Conservation (phyloP, 2,888 invertebrate genomes). For the Ectemnius continuus region DNA sequence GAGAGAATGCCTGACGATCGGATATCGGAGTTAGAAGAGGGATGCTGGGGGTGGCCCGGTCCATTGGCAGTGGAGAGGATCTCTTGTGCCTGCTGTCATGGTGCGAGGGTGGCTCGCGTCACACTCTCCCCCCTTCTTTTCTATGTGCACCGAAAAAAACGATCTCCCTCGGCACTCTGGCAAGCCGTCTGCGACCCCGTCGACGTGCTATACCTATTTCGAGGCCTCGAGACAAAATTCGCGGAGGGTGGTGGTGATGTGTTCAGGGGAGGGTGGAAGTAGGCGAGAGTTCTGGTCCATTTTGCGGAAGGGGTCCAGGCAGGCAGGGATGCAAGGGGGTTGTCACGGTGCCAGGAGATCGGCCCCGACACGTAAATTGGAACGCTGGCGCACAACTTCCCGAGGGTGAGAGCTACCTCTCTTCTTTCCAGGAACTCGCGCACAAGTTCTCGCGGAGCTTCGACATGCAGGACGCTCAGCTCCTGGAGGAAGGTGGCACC, state of each 20-base stretch:
- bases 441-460: conserved; percentile 92
- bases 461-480: conserved; percentile 87
- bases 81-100: conserved; percentile 55
- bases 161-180: too few relatives aligned
- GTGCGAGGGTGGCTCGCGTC: conserved; percentile 32
- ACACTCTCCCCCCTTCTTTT: neutral
- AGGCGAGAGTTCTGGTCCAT: too few relatives aligned
- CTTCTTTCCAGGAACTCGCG: conserved; percentile 86
- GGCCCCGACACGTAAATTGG: neutral
- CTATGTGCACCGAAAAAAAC: neutral
- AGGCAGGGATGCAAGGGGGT: conserved; percentile 11
- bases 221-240: too few relatives aligned
- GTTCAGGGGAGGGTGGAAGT: too few relatives aligned
- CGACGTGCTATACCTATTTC: too few relatives aligned
- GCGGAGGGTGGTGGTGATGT: too few relatives aligned
- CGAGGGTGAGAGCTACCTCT: conserved; percentile 3
- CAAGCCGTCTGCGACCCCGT: too few relatives aligned
- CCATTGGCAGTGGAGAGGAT: conserved; percentile 49
- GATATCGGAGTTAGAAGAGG: too few relatives aligned
- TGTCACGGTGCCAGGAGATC: conserved; percentile 36
- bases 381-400: conserved; percentile 9
- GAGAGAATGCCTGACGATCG: too few relatives aligned
- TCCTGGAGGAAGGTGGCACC: conserved; percentile 73
- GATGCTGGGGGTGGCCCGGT: too few relatives aligned
- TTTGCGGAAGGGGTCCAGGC: too few relatives aligned